Evolutionary conservation across 2,113 vertebrate genomes (phyloP).

Genomic region (Sprattus sprattus): DNA sequence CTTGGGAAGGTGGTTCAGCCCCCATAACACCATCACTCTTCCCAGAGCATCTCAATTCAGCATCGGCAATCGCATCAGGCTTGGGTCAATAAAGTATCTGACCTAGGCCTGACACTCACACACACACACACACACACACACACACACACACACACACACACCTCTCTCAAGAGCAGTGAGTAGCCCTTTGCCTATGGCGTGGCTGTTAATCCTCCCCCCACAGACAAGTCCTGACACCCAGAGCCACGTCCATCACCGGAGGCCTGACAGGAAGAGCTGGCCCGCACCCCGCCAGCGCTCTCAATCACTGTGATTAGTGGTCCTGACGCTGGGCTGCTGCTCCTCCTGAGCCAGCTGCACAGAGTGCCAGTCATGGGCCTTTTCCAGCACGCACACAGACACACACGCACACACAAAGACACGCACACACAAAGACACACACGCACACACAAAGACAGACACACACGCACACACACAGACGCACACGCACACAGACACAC

Average conservation of each 20-base stretch:
- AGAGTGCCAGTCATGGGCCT: neutral
- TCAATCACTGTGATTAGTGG: conserved; percentile 37
- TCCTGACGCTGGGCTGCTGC: neutral
- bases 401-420: neutral
- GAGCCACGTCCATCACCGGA: neutral
- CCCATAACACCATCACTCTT: conserved; percentile 12
- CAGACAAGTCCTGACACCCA: conserved; percentile 17
- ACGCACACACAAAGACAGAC: neutral
- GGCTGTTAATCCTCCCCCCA: conserved; percentile 17
- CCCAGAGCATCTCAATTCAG: neutral
- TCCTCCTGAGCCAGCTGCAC: neutral
- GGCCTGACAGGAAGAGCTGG: neutral
- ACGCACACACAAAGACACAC: neutral
- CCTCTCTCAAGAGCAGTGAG: neutral
- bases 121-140: neutral
- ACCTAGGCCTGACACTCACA: neutral
- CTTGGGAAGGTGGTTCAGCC: neutral
- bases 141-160: neutral
- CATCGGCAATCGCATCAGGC: neutral
- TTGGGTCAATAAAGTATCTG: conserved; percentile 9
- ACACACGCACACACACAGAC: neutral
- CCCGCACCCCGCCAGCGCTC: neutral
- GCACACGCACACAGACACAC: neutral
- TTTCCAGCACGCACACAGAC: neutral
- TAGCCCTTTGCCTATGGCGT: neutral